These are phyloP conservation scores for Platorchestia sp. DNA, from an alignment of 1,140 invertebrate species.

Conservation along the genomic window DNA sequence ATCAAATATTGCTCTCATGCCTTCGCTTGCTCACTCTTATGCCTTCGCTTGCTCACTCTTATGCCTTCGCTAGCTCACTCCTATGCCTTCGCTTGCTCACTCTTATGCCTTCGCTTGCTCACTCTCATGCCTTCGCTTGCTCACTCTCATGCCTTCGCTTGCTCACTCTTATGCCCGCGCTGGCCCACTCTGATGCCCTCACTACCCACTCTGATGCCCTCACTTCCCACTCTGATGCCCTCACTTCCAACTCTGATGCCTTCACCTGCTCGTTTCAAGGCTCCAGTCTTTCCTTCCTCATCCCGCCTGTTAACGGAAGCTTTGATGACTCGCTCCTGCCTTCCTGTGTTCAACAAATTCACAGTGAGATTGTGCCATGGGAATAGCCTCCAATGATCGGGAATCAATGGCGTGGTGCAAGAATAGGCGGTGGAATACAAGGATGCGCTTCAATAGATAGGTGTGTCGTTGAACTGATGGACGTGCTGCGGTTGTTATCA, in stretches of 20 bases:
- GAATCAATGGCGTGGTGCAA: neutral
- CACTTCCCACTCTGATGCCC: too few species aligned
- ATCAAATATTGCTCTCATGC: neutral
- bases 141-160: too few species aligned
- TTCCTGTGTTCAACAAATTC: neutral
- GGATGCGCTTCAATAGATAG: neutral
- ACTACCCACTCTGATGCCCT: too few species aligned
- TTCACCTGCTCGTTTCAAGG: neutral
- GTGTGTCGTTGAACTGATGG: neutral
- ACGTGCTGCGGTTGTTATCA: neutral
- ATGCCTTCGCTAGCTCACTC: too few species aligned
- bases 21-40: too few species aligned
- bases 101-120: too few species aligned
- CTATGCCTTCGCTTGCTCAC: too few species aligned
- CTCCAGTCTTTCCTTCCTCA: neutral
- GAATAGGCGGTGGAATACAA: neutral
- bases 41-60: too few species aligned
- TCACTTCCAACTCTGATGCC: neutral
- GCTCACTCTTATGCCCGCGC: too few species aligned
- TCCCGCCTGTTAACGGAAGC: neutral
- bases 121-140: too few species aligned
- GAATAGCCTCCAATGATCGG: neutral
- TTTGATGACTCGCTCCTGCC: neutral
- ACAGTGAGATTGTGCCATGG: neutral
- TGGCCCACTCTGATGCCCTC: too few species aligned